Base-by-base conservation (phyloP, 2,113 vertebrate genomes). In the Girardinichthys multiradiatus region DNA sequence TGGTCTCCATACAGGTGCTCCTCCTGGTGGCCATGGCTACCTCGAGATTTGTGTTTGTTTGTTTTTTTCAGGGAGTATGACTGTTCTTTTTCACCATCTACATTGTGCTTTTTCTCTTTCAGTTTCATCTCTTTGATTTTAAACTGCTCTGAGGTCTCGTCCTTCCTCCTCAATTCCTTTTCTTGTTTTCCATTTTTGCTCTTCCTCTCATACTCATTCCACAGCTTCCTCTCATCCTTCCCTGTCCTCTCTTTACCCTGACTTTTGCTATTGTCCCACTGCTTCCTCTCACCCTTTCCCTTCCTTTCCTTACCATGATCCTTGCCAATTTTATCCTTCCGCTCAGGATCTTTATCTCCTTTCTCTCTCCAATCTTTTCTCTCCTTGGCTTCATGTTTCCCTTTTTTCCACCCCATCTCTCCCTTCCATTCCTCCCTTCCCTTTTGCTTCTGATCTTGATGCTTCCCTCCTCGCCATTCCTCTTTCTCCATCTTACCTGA, bases 381-480 rank as follows among this genome's bases (percentile, higher is more conserved):
- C 30, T 72, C 85, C 75, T 85, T 78, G 6, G 24, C 31, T 17
- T 58, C 70, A 2, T 81, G 64, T 67, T 76, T 78, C 15, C 59
- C 64, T 29, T 85, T 88, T 74, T 68, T 89, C 86, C 81, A 79
- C 4, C 80, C 70, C 29, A 66, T 77, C 57, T 86, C 57, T 62
- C 42, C 54, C 31, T 80, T 82, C 81, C 76, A 62, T 21, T 72
- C 77, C 13, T 83, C 71, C 19, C 26, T 78, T 3, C 15, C 39
- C 45, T 60, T 65, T 57, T 58, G 24, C 51, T 59, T 83, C 31
- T 81, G 70, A 61, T 59, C 59, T 0, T 61, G 28, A 13, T 82
- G 71, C 29, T 83, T 91, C 26, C 65, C 74, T 71, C 31, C 57
- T 10, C 85, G 72, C 68, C 84, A 57, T 4, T 74, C 70, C 29